Evolutionary conservation across 2,888 invertebrate species (phyloP).

Genomic region (Yponomeuta cagnagella): DNA sequence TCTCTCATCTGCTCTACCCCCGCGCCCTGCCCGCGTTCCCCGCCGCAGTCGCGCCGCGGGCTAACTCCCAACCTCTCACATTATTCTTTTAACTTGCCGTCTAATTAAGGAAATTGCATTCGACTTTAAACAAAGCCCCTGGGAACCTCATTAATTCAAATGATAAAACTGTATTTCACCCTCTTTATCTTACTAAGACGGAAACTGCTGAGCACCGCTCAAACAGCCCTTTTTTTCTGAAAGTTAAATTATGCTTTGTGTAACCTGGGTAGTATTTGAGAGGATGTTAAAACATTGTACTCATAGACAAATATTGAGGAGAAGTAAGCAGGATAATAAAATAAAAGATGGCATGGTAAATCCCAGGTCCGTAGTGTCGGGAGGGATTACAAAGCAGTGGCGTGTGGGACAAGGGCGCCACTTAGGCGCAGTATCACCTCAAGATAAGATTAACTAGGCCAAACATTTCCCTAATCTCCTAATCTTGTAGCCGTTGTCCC

Average conservation of each 20-base stretch:
- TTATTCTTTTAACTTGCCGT: constrained; percentile 53
- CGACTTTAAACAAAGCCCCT: constrained; percentile 47
- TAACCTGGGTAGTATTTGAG: not conserved
- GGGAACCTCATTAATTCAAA: constrained; percentile 39
- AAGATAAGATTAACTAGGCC: constrained; percentile 40
- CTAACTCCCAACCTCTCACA: constrained; percentile 38
- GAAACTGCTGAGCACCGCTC: constrained; percentile 3
- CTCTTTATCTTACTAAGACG: not conserved
- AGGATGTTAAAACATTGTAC: not conserved
- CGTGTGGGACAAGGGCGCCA: not conserved
- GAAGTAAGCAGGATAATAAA: not conserved
- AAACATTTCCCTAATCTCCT: constrained; percentile 37
- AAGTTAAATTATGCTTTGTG: not conserved
- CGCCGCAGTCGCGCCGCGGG: constrained; percentile 21
- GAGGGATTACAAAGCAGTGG: not conserved
- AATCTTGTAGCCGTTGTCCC: constrained; percentile 38
- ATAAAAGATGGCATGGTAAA: not conserved
- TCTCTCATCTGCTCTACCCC: constrained; percentile 7
- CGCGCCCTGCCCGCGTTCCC: constrained; percentile 20
- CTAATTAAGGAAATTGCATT: constrained; percentile 61
- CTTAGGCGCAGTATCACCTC: not conserved
- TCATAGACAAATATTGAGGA: too few species aligned
- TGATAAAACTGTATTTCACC: constrained; percentile 31
- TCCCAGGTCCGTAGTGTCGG: not conserved
- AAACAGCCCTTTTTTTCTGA: not conserved